Evolutionary conservation across 2,888 invertebrate species (phyloP).

Genomic region (Drosophila longiperda): DNA sequence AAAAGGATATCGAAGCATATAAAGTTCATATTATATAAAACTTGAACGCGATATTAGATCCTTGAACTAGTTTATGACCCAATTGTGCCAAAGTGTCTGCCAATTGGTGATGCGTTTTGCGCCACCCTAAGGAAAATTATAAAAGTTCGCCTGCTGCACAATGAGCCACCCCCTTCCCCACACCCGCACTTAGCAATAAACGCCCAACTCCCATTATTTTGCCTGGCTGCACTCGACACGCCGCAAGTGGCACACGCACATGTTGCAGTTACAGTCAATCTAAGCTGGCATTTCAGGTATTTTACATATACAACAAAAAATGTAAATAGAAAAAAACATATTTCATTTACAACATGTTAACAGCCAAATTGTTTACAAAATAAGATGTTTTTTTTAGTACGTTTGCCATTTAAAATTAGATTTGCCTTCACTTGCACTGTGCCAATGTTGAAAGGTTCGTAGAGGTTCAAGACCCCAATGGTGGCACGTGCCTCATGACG

Average conservation of each 20-base stretch:
- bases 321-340: not conserved
- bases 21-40: constrained; percentile 40
- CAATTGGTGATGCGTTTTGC: constrained; percentile 68
- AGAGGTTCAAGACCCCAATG: constrained; percentile 28
- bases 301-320: not conserved
- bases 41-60: constrained; percentile 44
- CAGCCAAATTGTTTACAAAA: constrained; percentile 19
- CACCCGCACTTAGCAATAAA: not conserved
- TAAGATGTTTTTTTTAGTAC: not conserved
- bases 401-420: constrained; percentile 57
- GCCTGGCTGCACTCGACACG: constrained; percentile 17
- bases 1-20: constrained; percentile 36
- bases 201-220: not conserved
- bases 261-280: constrained; percentile 38
- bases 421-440: constrained; percentile 33
- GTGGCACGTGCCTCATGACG: constrained; percentile 28
- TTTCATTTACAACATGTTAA: constrained; percentile 13
- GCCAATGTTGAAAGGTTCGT: constrained; percentile 4
- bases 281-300: constrained; percentile 18
- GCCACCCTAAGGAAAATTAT: constrained; percentile 48
- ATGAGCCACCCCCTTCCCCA: constrained; percentile 1
- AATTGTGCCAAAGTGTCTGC: constrained; percentile 79
- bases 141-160: constrained; percentile 14
- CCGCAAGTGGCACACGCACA: constrained; percentile 49
- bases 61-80: constrained; percentile 79